These are phyloP conservation scores for Hirtodrosophila confusa DNA, from an alignment of 2,888 invertebrate genomes.

Conservation along the genomic window DNA sequence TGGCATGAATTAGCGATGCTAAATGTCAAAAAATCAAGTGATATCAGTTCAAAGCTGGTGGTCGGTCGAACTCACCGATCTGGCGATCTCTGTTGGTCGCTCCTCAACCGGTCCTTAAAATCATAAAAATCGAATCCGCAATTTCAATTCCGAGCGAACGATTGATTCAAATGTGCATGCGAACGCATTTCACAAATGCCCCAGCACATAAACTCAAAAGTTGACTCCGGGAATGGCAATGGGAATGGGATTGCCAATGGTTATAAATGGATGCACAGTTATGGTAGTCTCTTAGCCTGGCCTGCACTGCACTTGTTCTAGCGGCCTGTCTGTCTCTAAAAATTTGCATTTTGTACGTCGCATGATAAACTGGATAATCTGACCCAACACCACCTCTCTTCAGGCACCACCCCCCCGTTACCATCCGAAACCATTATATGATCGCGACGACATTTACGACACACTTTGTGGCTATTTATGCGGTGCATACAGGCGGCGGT, in stretches of 20 bases:
- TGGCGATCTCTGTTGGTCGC: conserved; percentile 28
- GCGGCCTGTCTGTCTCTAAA: conserved; percentile 52
- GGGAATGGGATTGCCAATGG: conserved; percentile 18
- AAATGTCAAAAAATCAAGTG: conserved; percentile 73
- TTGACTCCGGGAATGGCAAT: conserved; percentile 37
- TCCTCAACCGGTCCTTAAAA: conserved; percentile 51
- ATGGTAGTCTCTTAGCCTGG: conserved; percentile 28
- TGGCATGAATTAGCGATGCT: conserved; percentile 79
- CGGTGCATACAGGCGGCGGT: conserved; percentile 61
- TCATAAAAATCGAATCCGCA: conserved; percentile 57
- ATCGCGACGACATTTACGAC: conserved; percentile 77
- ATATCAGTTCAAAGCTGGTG: conserved; percentile 57
- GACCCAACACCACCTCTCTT: neutral
- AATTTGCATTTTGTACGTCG: conserved; percentile 64
- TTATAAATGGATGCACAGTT: conserved; percentile 48
- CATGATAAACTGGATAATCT: conserved; percentile 59
- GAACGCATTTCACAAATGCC: conserved; percentile 71
- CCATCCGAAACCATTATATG: conserved; percentile 65
- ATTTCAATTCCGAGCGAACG: conserved; percentile 50
- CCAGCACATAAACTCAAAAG: conserved; percentile 67
- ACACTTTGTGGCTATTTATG: conserved; percentile 80
- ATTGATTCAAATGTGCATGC: conserved; percentile 76
- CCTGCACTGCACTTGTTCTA: conserved; percentile 70
- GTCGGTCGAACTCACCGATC: neutral
- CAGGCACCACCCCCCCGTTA: neutral